phyloP scores from a whole-genome alignment of 2,113 vertebrate species.

The Telmatochromis sp. region DNA sequence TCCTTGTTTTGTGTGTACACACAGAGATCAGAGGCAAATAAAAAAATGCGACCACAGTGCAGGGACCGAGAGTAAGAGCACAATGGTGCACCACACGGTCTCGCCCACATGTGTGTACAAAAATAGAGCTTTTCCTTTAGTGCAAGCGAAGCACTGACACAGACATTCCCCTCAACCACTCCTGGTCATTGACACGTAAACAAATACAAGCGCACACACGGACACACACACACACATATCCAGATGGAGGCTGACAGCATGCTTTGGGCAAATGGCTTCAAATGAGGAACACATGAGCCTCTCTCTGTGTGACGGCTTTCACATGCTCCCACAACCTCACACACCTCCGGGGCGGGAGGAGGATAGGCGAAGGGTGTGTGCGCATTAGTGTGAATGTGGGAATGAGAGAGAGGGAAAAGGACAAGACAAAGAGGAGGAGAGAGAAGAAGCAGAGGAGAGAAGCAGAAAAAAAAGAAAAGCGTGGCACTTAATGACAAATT shows the following conservation, averaged over 20 bases:
- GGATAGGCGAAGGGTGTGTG: background rate
- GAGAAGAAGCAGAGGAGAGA: background rate
- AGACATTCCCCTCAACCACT: constrained; percentile 48
- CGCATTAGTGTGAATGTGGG: background rate
- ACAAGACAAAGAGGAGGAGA: background rate
- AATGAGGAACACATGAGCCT: constrained; percentile 64
- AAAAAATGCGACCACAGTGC: background rate
- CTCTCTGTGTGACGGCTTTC: constrained; percentile 62
- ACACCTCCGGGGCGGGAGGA: constrained; percentile 38
- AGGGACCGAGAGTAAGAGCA: background rate
- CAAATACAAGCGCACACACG: constrained; percentile 19
- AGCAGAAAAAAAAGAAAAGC: background rate
- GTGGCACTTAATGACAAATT: background rate
- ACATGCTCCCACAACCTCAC: constrained; percentile 59
- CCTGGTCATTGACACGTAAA: constrained; percentile 61
- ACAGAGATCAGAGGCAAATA: background rate
- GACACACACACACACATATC: constrained; percentile 24
- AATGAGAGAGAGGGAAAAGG: background rate
- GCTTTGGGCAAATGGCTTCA: constrained; percentile 65
- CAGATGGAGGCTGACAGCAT: constrained; percentile 71
- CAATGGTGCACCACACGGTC: background rate
- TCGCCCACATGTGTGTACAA: background rate
- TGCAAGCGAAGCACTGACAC: constrained; percentile 1
- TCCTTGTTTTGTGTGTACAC: background rate
- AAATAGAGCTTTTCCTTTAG: constrained; percentile 29